These are phyloP conservation scores for Epistrophe eligans DNA, from an alignment of 2,888 invertebrate species.

Conservation along the genomic window DNA sequence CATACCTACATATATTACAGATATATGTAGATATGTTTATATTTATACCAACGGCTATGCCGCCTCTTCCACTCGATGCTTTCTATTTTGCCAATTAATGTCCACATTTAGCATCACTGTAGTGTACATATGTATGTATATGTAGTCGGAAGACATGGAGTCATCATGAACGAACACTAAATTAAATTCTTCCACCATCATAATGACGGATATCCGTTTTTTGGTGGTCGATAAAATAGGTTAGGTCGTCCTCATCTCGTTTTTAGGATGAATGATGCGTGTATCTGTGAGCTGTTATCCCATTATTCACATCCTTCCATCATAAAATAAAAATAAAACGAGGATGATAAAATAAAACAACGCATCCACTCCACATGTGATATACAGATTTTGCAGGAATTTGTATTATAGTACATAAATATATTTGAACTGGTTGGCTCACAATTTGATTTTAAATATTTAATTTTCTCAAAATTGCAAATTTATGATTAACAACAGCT, in stretches of 20 bases:
- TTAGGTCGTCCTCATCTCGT: constrained; percentile 19
- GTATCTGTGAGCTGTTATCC: constrained; percentile 34
- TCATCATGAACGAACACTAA: constrained; percentile 50
- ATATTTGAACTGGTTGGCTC: not conserved
- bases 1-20: not conserved
- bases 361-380: not conserved
- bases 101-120: constrained; percentile 43
- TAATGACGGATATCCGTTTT: constrained; percentile 71
- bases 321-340: not conserved
- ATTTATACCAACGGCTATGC: not conserved
- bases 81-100: constrained; percentile 63
- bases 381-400: not conserved
- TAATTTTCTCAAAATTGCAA: constrained; percentile 57
- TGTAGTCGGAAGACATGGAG: not conserved
- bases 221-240: constrained; percentile 58
- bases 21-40: not conserved
- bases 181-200: constrained; percentile 65
- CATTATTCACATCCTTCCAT: constrained; percentile 67
- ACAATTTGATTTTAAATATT: constrained; percentile 68
- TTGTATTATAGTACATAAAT: no score
- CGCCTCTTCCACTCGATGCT: constrained; percentile 1
- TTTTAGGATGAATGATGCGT: not conserved
- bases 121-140: not conserved
- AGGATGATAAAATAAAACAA: not conserved
- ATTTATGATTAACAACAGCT: constrained; percentile 67